Evolutionary conservation across 2,888 invertebrate genomes (phyloP), one percentile per base, ranked within the genome.

Genomic region (Rhogogaster chlorosoma): DNA sequence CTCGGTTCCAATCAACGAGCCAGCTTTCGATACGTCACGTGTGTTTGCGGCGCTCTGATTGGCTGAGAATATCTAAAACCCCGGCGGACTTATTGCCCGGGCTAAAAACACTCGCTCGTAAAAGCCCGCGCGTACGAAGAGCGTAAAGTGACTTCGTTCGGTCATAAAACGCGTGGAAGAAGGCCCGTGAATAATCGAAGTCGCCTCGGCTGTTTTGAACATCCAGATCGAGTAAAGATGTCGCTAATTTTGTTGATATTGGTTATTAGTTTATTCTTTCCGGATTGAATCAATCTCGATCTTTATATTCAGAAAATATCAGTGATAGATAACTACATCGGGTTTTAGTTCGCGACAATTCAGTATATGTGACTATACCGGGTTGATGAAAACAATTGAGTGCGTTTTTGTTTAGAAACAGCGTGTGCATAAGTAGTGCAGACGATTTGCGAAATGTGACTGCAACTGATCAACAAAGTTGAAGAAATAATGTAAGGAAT

Each of bases 1-100:
- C 67, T 67, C 67, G 18, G 29, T 32, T 61, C 67, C 67, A 67
- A 67, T 67, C 67, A 67, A 15, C 18, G 67, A 15, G 32, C 67
- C 5, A 32, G 67, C 18, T 67, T 32, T 67, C 32, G 7, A 15
- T 32, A 67, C 67, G 67, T 67, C 67, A 32, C 18, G 67, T 67
- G 67, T 6, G 4, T 67, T 18, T 1, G 29, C 67, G 18, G 29
- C 32, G 22, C 32, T 12, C 1, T 32, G 67, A 67, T 67, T 67
- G 67, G 67, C 7, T 26, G 2, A 5, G 3, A 32, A 67, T 0
- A 1, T 32, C 32, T 15, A 26, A n/a, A 61, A 61, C 12, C 5
- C 18, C 29, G 32, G 0, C 26, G 15, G 1, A 12, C 12, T 29
- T 67, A 67, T 18, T 67, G 32, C 4, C 15, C 32, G 67, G 26